A percentile compares a stretch with the other conserved stretches of the same genome.
phyloP scores from a whole-genome alignment of 2,113 vertebrate species.

The Gnathonemus longibarbis region DNA sequence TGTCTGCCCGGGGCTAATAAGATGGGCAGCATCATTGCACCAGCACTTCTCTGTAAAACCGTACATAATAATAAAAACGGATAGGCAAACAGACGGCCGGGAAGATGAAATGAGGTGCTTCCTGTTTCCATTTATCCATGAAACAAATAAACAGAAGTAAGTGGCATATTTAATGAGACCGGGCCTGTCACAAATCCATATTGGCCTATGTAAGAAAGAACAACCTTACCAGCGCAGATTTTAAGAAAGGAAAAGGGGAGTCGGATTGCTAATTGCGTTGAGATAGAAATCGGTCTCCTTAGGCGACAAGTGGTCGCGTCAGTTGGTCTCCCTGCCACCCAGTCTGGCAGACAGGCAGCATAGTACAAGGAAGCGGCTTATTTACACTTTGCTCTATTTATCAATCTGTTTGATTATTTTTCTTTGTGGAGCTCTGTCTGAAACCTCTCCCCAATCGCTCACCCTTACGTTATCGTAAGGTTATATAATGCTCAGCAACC shows the following conservation, averaged over 20 bases:
- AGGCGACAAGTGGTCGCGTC: constrained; percentile 66
- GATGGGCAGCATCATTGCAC: neutral
- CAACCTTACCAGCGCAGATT: neutral
- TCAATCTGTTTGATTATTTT: constrained; percentile 29
- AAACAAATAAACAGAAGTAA: neutral
- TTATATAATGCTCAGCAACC: neutral
- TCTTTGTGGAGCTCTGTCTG: neutral
- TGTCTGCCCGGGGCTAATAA: neutral
- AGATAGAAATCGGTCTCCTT: constrained; percentile 68
- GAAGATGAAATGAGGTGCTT: neutral
- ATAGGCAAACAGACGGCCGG: neutral
- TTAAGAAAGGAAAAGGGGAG: neutral
- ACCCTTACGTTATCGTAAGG: neutral
- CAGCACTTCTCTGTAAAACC: neutral
- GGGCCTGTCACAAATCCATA: neutral
- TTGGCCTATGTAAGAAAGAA: neutral
- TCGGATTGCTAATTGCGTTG: constrained; percentile 51
- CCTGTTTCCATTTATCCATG: neutral
- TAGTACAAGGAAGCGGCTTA: constrained; percentile 55
- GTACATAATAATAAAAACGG: neutral
- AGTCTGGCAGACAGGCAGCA: constrained; percentile 48
- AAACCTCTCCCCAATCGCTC: constrained; percentile 20
- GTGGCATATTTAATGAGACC: neutral
- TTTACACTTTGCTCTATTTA: constrained; percentile 57
- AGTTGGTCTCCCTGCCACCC: constrained; percentile 63